phyloP scores from a whole-genome alignment of 2,113 vertebrate species.

The Eclectus roratus region DNA sequence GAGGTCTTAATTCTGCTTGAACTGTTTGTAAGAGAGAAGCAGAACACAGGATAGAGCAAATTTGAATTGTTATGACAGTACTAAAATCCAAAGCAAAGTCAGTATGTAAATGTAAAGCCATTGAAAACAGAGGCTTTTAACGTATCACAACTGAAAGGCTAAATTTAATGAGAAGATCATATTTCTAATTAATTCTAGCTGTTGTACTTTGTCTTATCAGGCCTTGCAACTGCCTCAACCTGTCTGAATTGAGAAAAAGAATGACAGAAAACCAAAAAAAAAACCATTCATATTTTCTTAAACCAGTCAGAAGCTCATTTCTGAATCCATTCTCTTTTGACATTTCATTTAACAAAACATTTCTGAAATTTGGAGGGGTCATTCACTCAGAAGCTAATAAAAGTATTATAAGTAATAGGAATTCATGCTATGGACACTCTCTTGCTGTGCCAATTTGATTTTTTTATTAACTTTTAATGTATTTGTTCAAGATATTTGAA shows the following conservation, averaged over 20 bases:
- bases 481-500: background rate
- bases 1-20: background rate
- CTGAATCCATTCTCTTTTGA: background rate
- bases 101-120: background rate
- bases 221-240: background rate
- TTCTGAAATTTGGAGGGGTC: background rate
- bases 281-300: background rate
- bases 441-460: background rate
- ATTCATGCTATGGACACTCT: background rate
- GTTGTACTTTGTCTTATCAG: background rate
- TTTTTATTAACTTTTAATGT: background rate
- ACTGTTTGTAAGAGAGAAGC: background rate
- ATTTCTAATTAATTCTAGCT: background rate
- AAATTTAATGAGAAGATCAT: background rate
- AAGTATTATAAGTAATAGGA: background rate
- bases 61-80: background rate
- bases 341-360: background rate
- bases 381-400: background rate
- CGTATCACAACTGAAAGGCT: background rate
- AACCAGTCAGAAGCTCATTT: background rate
- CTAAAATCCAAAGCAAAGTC: background rate
- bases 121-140: background rate
- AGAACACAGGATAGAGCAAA: background rate
- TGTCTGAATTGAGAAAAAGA: background rate
- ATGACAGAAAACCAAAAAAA: background rate